These are phyloP conservation scores for Pseudonaja textilis DNA, from an alignment of 2,113 vertebrate species.

Conservation along the genomic window DNA sequence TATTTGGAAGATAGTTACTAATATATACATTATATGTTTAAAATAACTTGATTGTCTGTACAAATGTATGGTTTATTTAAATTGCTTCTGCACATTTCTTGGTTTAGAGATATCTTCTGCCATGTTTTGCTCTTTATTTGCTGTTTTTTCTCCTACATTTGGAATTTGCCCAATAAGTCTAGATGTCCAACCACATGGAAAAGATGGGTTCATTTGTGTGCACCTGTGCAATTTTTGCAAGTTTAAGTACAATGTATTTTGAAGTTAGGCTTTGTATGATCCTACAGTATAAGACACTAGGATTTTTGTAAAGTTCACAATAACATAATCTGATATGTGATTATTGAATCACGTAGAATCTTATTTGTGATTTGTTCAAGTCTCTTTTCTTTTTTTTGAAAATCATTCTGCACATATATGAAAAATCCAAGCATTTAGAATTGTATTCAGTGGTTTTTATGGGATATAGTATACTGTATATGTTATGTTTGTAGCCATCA, in stretches of 20 bases:
- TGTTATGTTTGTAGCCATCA: background rate
- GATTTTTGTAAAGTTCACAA: background rate
- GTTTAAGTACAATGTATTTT: background rate
- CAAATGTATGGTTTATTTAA: background rate
- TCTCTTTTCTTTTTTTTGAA: background rate
- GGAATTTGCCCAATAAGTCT: background rate
- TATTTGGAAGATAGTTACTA: background rate
- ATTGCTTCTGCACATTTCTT: background rate
- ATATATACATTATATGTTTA: background rate
- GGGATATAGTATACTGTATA: background rate
- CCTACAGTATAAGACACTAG: background rate
- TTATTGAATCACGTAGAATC: background rate
- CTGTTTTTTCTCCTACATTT: background rate
- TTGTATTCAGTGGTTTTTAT: background rate
- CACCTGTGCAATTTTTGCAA: background rate
- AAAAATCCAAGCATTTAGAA: background rate
- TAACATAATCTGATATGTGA: background rate
- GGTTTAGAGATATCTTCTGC: background rate
- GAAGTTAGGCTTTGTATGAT: background rate
- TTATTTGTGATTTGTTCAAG: background rate
- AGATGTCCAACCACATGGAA: background rate
- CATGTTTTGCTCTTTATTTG: background rate
- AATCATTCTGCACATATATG: background rate
- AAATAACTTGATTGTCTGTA: background rate
- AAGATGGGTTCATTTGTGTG: background rate